A percentile compares a stretch with the other conserved stretches of the same genome.
These are phyloP conservation scores for Sclerurus mexicanus DNA, from an alignment of 2,113 vertebrate species.

Conservation along the genomic window DNA sequence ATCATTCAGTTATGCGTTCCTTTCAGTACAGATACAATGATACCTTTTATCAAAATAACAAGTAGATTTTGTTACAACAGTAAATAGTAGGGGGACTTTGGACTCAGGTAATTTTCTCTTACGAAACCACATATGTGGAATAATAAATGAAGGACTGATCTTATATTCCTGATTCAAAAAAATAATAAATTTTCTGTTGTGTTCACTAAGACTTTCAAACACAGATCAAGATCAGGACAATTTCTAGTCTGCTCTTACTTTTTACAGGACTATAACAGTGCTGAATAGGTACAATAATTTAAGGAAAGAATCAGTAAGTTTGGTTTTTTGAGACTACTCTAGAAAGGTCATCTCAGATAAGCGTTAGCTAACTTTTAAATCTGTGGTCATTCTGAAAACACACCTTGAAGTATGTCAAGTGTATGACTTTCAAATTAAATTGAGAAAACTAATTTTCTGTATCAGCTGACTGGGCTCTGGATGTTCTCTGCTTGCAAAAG, in stretches of 20 bases:
- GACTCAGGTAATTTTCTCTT: not conserved
- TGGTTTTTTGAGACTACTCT: not conserved
- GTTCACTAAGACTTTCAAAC: not conserved
- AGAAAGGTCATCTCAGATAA: not conserved
- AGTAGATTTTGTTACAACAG: not conserved
- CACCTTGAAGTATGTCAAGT: not conserved
- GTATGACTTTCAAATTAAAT: not conserved
- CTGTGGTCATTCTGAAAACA: not conserved
- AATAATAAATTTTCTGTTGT: not conserved
- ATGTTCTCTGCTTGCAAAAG: not conserved
- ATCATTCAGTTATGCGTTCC: not conserved
- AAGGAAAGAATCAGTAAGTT: not conserved
- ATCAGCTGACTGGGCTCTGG: not conserved
- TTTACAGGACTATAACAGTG: not conserved
- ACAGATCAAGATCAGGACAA: not conserved
- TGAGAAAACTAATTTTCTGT: not conserved
- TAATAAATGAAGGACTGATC: not conserved
- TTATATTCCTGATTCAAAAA: not conserved
- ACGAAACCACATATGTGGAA: not conserved
- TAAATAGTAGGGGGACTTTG: not conserved
- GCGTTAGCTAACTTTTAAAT: not conserved
- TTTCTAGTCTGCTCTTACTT: not conserved
- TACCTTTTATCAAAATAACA: not conserved
- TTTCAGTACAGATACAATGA: not conserved
- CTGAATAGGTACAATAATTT: not conserved